A percentile compares a stretch with the other conserved stretches of the same genome.
These are phyloP conservation scores for Heliocidaris erythrogramma DNA, from an alignment of 35 echinoderm and acorn worm genomes.

Conservation along the genomic window DNA sequence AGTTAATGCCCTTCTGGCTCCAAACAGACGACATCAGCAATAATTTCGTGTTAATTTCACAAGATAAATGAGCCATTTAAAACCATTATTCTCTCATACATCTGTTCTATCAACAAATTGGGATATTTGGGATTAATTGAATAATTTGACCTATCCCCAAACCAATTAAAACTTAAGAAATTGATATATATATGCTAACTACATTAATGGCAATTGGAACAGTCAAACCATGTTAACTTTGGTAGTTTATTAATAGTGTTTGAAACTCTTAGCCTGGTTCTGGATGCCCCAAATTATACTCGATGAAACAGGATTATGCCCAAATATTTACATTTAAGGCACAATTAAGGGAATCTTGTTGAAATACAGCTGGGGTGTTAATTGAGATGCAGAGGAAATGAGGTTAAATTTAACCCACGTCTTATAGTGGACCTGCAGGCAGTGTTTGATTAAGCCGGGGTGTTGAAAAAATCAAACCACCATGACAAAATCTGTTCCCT, in stretches of 20 bases:
- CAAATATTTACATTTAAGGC: not conserved
- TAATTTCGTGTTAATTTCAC: too few species aligned
- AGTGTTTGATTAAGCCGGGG: not conserved
- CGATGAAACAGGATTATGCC: not conserved
- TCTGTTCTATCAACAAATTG: too few species aligned
- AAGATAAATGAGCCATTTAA: too few species aligned
- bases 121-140: too few species aligned
- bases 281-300: not conserved
- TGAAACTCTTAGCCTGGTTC: not conserved
- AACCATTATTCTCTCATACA: too few species aligned
- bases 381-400: not conserved
- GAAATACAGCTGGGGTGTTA: slow-evolving; percentile 7
- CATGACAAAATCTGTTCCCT: not conserved
- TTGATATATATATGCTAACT: too few species aligned
- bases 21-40: too few species aligned
- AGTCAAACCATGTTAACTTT: too few species aligned
- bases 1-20: too few species aligned
- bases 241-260: not conserved
- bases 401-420: not conserved
- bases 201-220: too few species aligned
- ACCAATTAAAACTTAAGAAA: too few species aligned
- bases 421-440: not conserved
- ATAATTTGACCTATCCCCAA: too few species aligned
- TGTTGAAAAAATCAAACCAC: not conserved
- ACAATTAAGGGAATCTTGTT: not conserved